phyloP scores from a whole-genome alignment of 2,888 invertebrate genomes.

The Caenorhabditis sp. region DNA sequence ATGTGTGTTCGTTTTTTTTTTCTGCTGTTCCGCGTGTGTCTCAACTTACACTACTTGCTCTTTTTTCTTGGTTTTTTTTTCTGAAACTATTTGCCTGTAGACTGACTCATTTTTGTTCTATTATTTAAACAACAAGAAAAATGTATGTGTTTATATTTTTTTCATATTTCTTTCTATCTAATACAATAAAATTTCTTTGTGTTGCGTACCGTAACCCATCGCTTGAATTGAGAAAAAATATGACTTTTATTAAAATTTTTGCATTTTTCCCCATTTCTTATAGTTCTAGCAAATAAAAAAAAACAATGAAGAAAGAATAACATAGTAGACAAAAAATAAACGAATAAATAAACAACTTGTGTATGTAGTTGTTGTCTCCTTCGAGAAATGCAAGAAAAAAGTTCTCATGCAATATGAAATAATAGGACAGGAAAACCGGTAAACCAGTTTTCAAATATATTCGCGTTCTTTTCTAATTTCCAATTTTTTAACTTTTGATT shows the following conservation, averaged over 20 bases:
- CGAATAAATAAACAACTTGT: not conserved
- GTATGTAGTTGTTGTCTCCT: not conserved
- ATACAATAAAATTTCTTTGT: not conserved
- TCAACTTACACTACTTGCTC: not conserved
- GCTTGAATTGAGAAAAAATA: not conserved
- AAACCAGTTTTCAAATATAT: not conserved
- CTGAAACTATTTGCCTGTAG: slow-evolving; percentile 1
- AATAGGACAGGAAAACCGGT: not conserved
- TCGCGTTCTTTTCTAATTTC: not conserved
- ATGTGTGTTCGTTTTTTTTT: not conserved
- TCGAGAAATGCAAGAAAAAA: not conserved
- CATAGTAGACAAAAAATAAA: not conserved
- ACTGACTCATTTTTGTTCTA: not conserved
- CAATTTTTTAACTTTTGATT: not conserved
- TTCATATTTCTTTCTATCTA: not conserved
- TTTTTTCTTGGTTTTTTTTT: slow-evolving; percentile 1
- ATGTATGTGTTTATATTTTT: not conserved
- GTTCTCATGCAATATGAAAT: not conserved
- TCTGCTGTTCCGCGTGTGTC: not conserved
- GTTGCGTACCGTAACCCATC: not conserved
- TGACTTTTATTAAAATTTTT: no score
- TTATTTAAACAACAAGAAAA: not conserved
- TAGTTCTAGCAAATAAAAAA: not conserved
- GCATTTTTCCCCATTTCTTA: not conserved
- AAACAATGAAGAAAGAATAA: not conserved